Base-by-base conservation (phyloP, 30 jellyfish, hydroid and myxozoan species). In the Cassiopea xamachana region DNA sequence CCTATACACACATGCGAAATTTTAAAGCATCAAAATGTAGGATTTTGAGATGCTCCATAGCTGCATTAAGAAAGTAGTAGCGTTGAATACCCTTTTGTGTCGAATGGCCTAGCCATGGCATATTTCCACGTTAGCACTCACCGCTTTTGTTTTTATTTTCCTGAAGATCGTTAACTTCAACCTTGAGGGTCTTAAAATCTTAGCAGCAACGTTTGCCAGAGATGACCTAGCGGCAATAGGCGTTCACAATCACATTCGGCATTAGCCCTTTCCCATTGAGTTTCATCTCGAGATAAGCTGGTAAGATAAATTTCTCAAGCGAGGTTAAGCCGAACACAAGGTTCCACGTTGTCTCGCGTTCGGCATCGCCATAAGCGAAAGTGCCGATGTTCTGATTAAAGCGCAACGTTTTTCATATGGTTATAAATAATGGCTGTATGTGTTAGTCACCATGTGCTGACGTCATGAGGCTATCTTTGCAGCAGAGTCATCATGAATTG, bases 191-290 rank as follows among this genome's bases (percentile, higher is more conserved):
- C 51, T 8, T 16, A 1, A 44, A 9, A 44, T 71, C 49, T 71
- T 71, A 71, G 80, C 51, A 62, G 80, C 80, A 71, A 71, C 55
- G 80, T 39, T 71, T 17, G 50, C 43, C 80, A n/a, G 6, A 19
- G 75, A 50, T 83, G 92, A 83, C 92, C 92, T 39, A 83, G 92
- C 92, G 92, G 92, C 83, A 50, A 45, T 10, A 18, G 16, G 77
- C 39, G 27, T 19, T 27, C 9, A 69, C 85, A 73, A 83, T 69
- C 69, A 69, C 39, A 70, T 70, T 59, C 39, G 80, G 92, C 58
- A 83, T 83, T 83, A 83, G 92, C 92, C 77, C 84, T 50, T 45
- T 73, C 92, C 85, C 92, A 69, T 73, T 70, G 92, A 83, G 77
- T 46, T 83, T 83, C 85, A 83, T 69, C 92, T 50, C 74, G 10